phyloP scores from a whole-genome alignment of 2,888 invertebrate species.

The Cephonodes hylas region DNA sequence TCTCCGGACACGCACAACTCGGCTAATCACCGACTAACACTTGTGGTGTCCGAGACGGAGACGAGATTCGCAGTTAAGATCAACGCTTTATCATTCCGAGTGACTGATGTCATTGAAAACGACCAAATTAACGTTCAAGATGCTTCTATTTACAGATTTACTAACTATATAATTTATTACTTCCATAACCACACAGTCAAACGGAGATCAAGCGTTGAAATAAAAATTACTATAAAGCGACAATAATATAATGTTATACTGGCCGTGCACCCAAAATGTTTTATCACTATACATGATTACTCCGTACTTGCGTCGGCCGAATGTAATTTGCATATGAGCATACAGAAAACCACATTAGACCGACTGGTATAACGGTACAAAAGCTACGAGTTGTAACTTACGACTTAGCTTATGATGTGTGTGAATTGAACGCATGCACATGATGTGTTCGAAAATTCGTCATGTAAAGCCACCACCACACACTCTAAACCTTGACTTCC shows the following conservation, averaged over 20 bases:
- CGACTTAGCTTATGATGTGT: constrained; percentile 70
- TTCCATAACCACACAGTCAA: not conserved
- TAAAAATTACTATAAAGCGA: constrained; percentile 31
- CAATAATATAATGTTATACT: constrained; percentile 52
- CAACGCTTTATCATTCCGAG: not conserved
- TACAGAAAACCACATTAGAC: constrained; percentile 37
- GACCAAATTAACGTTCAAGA: not conserved
- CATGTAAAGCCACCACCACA: constrained; percentile 79
- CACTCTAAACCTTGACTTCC: constrained; percentile 80
- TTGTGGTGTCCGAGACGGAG: too few species aligned
- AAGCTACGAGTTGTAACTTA: constrained; percentile 58
- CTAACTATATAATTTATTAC: not conserved
- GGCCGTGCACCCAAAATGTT: constrained; percentile 66
- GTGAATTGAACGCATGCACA: constrained; percentile 78
- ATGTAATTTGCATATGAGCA: constrained; percentile 30
- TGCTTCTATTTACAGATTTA: too few species aligned
- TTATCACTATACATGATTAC: constrained; percentile 42
- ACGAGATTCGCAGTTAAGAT: not conserved
- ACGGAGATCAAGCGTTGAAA: not conserved
- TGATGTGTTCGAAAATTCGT: constrained; percentile 68
- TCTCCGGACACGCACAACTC: too few species aligned
- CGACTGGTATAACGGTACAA: constrained; percentile 48
- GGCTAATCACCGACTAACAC: too few species aligned
- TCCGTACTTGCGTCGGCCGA: constrained; percentile 40
- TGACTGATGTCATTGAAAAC: not conserved